These are phyloP conservation scores for Nycticryphes semicollaris DNA, from an alignment of 2,113 vertebrate species.

Conservation along the genomic window DNA sequence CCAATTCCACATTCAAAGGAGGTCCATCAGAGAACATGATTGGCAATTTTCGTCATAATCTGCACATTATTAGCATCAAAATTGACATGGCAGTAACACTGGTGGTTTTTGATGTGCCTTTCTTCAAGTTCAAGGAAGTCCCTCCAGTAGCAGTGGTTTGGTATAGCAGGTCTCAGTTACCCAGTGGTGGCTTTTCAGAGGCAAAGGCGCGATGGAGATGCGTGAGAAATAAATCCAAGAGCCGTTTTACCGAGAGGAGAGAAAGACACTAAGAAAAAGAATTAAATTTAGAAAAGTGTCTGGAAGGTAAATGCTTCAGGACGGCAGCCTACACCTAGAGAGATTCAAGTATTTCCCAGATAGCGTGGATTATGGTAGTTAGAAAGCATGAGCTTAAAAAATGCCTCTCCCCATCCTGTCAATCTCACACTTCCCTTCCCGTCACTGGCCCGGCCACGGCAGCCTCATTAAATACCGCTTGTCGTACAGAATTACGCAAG, in stretches of 20 bases:
- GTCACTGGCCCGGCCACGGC: background rate
- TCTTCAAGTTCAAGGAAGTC: constrained; percentile 89
- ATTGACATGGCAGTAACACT: constrained; percentile 93
- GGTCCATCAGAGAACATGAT: constrained; percentile 99
- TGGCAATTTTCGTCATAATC: constrained; percentile 99
- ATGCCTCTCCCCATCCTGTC: constrained; percentile 37
- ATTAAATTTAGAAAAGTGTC: constrained; percentile 48
- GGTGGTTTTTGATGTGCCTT: constrained; percentile 89
- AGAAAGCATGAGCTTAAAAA: constrained; percentile 50
- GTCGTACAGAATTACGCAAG: constrained; percentile 7
- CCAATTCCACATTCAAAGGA: constrained; percentile 96
- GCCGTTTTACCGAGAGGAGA: constrained; percentile 30
- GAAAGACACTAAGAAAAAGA: background rate
- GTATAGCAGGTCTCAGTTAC: constrained; percentile 75
- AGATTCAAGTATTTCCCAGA: constrained; percentile 85
- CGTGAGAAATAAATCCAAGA: constrained; percentile 66
- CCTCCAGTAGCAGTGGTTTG: constrained; percentile 82
- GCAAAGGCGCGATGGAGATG: constrained; percentile 61
- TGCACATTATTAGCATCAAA: constrained; percentile 99
- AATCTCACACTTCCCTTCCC: background rate
- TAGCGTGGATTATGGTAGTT: constrained; percentile 46
- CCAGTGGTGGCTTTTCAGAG: constrained; percentile 75
- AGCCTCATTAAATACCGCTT: background rate
- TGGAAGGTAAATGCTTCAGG: constrained; percentile 57
- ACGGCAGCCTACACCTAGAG: constrained; percentile 51